A percentile compares a stretch with the other conserved stretches of the same genome.
phyloP scores from a whole-genome alignment of 2,113 vertebrate species.

The Malaclemys terrapin region DNA sequence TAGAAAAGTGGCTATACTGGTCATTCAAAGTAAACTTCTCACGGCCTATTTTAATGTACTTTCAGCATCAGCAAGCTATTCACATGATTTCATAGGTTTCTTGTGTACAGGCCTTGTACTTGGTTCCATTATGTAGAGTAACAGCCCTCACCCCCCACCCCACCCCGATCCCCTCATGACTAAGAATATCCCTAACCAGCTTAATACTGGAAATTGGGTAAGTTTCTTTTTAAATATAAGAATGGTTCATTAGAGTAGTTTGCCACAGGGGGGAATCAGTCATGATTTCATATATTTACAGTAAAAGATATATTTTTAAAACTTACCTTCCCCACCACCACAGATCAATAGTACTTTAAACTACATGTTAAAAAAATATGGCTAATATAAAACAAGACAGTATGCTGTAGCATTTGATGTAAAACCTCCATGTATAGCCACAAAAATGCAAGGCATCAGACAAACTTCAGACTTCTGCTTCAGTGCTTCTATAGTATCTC shows the following conservation, averaged over 20 bases:
- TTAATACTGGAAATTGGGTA: not conserved
- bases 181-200: rapidly evolving
- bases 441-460: not conserved
- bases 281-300: not conserved
- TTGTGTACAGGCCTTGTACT: rapidly evolving
- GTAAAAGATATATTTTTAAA: not conserved
- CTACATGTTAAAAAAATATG: not conserved
- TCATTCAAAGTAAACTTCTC: not conserved
- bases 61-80: not conserved
- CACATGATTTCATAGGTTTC: not conserved
- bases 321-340: not conserved
- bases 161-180: not conserved
- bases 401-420: not conserved
- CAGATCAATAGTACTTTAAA: not conserved
- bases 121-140: not conserved
- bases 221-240: not conserved
- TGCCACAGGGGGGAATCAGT: not conserved
- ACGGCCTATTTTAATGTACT: not conserved
- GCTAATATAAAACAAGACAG: not conserved
- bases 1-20: not conserved
- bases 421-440: not conserved
- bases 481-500: not conserved
- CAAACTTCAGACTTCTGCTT: not conserved
- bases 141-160: not conserved
- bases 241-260: not conserved